Evolutionary conservation across 2,113 vertebrate genomes (phyloP), one percentile per base, ranked within the genome.

Genomic region (Microcebus tavaratra): DNA sequence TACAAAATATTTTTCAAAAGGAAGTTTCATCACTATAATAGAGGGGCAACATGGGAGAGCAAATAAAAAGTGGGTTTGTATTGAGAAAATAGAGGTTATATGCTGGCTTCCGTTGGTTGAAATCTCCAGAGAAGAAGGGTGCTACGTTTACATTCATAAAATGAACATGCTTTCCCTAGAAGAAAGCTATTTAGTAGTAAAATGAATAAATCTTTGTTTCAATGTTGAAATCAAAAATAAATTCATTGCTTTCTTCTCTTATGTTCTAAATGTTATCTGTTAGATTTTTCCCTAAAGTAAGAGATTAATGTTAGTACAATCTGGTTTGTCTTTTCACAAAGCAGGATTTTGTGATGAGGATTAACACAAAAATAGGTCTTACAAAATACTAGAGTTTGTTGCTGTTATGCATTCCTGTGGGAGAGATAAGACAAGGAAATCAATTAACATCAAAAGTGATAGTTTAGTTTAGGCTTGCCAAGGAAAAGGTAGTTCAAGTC

Each of bases 371-470:
- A 88, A 61, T 59, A 65, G 9, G 5, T 86, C n/a, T 82, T 96
- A 73, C 42, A 82, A 82, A 96, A 48, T 88, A 61, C 39, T 68
- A 61, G 12, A 78, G 55, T 42, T 83, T 86, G 20, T 39, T 95
- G 42, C 15, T 76, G 3, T 65, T 34, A 39, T 45, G 7, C 25
- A 57, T 25, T 95, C n/a, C 14, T 42, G 73, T 79, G 31, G 29
- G 31, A 92, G 3, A 31, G 3, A 63, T 79, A 82, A 79, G 27
- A 83, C 5, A 50, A 91, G 23, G 25, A 82, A 91, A 67, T 82
- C 29, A 61, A 57, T 93, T 81, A 81, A 63, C 8, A 50, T 70
- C 25, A 65, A 83, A 70, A 90, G 42, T 23, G 17, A 34, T 45
- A n/a, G 4, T 72, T 78, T 45, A n/a, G 4, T 78, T 72, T 48